Evolutionary conservation across 2,888 invertebrate genomes (phyloP).

Genomic region (Hirtodrosophila histrioides): DNA sequence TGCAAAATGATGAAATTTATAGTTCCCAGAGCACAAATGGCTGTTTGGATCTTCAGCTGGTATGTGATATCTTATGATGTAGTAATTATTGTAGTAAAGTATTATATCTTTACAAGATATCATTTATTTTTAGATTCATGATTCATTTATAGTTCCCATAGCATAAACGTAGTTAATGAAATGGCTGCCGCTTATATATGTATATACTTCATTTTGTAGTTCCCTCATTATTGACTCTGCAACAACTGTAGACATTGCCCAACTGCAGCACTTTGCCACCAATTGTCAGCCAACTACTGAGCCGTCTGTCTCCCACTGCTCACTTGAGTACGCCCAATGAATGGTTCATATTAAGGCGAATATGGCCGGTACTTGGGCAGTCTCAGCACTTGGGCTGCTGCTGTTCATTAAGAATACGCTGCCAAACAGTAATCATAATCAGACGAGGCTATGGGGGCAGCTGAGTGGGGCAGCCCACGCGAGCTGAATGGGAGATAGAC

Average conservation of each 20-base stretch:
- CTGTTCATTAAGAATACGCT: constrained; percentile 53
- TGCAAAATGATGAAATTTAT: too few species aligned
- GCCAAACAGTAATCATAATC: constrained; percentile 63
- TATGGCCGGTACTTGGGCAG: constrained; percentile 25
- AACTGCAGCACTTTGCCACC: constrained; percentile 13
- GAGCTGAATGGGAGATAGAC: constrained; percentile 2
- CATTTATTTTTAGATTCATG: too few species aligned
- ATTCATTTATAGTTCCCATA: too few species aligned
- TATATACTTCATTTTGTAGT: neutral
- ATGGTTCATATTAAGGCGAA: constrained; percentile 25
- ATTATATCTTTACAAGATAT: too few species aligned
- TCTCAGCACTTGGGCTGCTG: constrained; percentile 26
- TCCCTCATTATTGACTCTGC: constrained; percentile 6
- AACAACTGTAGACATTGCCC: constrained; percentile 10
- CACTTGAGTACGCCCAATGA: neutral
- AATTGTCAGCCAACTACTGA: constrained; percentile 1
- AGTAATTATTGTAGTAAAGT: too few species aligned
- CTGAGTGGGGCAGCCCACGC: constrained; percentile 33
- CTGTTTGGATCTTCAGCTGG: too few species aligned
- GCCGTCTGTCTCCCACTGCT: neutral
- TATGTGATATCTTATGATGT: too few species aligned
- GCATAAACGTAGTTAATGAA: too few species aligned
- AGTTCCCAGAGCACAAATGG: too few species aligned
- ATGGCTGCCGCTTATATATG: too few species aligned
- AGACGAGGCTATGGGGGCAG: constrained; percentile 22